Conservation (phyloP, 2,797 vertebrate genomes). For the Arnoldichthys spilopterus region DNA sequence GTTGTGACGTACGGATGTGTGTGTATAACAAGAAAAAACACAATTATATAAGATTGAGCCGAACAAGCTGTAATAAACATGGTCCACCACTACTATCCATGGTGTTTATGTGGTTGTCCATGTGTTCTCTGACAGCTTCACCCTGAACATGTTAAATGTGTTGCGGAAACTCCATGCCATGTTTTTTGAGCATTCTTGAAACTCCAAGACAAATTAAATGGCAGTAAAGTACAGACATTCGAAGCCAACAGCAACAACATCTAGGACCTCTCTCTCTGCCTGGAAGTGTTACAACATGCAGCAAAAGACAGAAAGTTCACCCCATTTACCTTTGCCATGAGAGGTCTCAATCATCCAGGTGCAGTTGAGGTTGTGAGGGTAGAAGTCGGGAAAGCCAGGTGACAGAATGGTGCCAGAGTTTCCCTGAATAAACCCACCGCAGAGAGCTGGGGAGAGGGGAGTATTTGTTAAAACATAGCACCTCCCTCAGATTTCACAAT, state of each 20-base stretch:
- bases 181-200: too few relatives aligned
- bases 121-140: not conserved
- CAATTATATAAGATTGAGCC: too few relatives aligned
- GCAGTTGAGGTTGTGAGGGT: conserved; percentile 98
- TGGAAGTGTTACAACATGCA: not conserved
- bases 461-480: conserved; percentile 45
- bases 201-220: too few relatives aligned
- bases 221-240: too few relatives aligned
- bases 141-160: not conserved
- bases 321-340: conserved; percentile 92
- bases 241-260: not conserved
- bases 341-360: conserved; percentile 97
- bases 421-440: conserved; percentile 94
- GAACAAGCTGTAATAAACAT: too few relatives aligned
- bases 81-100: too few relatives aligned
- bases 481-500: conserved; percentile 55
- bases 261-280: not conserved
- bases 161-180: too few relatives aligned
- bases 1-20: too few relatives aligned
- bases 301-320: not conserved
- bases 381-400: conserved; percentile 97
- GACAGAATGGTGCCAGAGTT: conserved; percentile 95
- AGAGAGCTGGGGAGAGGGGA: conserved; percentile 81
- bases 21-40: too few relatives aligned
- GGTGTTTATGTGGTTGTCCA: not conserved